Percentiles rank a stretch among this genome's conserved stretches.
These are phyloP conservation scores for Geophilus truncorum DNA, from an alignment of 2,888 invertebrate genomes.

Conservation along the genomic window DNA sequence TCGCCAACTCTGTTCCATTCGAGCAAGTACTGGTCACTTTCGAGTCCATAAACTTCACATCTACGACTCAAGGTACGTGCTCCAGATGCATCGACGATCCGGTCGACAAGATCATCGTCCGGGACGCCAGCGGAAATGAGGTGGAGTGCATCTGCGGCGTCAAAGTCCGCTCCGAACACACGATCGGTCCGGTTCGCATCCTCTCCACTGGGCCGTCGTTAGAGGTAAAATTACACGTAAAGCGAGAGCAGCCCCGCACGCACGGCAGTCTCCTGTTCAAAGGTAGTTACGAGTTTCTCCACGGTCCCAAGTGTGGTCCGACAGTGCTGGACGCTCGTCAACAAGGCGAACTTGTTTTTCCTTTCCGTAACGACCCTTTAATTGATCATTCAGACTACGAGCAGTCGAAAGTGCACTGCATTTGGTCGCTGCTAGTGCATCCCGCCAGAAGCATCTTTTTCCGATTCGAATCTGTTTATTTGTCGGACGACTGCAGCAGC, in stretches of 20 bases:
- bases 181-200: slow-evolving; percentile 55
- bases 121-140: not conserved
- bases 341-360: slow-evolving; percentile 37
- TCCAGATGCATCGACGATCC: slow-evolving; percentile 31
- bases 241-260: slow-evolving; percentile 70
- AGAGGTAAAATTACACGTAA: slow-evolving; percentile 74
- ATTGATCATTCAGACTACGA: not conserved
- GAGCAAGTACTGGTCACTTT: slow-evolving; percentile 43
- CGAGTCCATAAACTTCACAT: slow-evolving; percentile 38
- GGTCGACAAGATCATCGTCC: slow-evolving; percentile 34
- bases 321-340: slow-evolving; percentile 36
- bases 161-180: slow-evolving; percentile 50
- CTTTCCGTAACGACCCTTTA: not conserved
- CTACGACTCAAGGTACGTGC: slow-evolving; percentile 27
- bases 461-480: slow-evolving; percentile 60
- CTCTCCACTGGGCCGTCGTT: slow-evolving; percentile 71
- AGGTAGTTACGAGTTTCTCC: slow-evolving; percentile 81
- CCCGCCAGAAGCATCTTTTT: slow-evolving; percentile 79
- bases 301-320: slow-evolving; percentile 55
- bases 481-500: slow-evolving; percentile 34
- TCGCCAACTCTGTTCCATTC: slow-evolving; percentile 39
- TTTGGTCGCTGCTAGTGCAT: slow-evolving; percentile 64
- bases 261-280: slow-evolving; percentile 66
- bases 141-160: slow-evolving; percentile 35
- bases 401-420: slow-evolving; percentile 57